Conservation (phyloP, 92 coral and sea anemone genomes). For the Zoanthus solanderi region DNA sequence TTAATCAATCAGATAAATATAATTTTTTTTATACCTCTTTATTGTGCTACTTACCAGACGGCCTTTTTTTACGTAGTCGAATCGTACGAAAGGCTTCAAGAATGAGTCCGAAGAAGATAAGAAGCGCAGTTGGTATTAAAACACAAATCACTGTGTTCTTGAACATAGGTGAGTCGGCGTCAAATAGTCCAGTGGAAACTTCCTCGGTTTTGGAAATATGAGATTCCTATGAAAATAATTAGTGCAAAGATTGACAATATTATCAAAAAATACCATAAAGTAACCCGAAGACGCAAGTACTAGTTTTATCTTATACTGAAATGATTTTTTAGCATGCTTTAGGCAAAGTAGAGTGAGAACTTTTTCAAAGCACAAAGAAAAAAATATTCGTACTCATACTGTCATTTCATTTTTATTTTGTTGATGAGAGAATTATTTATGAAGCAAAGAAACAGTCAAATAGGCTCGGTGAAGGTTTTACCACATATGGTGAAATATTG, state of each 20-base stretch:
- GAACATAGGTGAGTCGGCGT: slow-evolving; percentile 43
- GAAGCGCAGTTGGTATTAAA: background rate
- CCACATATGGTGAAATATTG: too few species aligned
- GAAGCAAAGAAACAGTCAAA: too few species aligned
- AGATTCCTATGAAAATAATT: slow-evolving; percentile 35
- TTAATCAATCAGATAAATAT: background rate
- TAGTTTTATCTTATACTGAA: too few species aligned
- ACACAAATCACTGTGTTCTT: slow-evolving; percentile 12
- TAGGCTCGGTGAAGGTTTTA: too few species aligned
- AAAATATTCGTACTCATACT: too few species aligned
- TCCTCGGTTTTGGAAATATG: slow-evolving; percentile 39
- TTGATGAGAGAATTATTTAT: too few species aligned
- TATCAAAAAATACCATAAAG: too few species aligned
- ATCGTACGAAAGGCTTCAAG: background rate
- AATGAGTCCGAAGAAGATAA: background rate
- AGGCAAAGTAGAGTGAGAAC: too few species aligned
- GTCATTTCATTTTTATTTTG: too few species aligned
- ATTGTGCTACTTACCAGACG: background rate
- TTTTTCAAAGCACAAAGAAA: too few species aligned
- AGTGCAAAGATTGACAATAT: background rate
- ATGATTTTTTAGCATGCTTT: too few species aligned
- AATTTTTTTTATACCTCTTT: background rate
- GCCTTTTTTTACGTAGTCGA: background rate
- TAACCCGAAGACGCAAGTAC: too few species aligned
- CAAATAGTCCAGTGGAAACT: slow-evolving; percentile 67